Base-by-base conservation (phyloP, 2,113 vertebrate species). In the human region DNA sequence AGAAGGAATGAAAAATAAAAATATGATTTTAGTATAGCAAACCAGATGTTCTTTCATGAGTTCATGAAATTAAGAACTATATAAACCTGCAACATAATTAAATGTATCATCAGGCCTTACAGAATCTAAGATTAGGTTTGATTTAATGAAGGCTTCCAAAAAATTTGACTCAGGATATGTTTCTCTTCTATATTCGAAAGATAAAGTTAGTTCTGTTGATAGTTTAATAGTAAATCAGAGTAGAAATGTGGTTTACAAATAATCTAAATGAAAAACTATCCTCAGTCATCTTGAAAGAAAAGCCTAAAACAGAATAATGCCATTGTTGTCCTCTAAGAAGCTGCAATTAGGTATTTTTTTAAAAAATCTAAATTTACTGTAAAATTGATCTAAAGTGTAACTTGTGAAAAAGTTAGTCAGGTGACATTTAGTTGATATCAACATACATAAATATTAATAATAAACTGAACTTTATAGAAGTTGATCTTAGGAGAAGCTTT, bases 31-130 rank as follows among this genome's bases (percentile, higher is more conserved):
- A 84, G 23, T 59, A 66, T 27, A 90, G 48, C 27, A 94, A 94
- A 50, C 35, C 95, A 97, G 70, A 89, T 97, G 92, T 95, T 84
- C 38, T 85, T 97, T 88, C 76, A 59, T 40, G 16, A 88, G 32
- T 81, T 97, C 81, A 91, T 85, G 38, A 95, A 95, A 80, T 90
- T 85, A 94, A 96, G 80, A 96, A 94, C 8, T 35, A 57, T 45
- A 72, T 88, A 85, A 92, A 72, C 18, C 81, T 85, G 4, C 10
- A 85, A 17, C 66, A 22, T 88, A 90, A 92, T 92, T 97, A 94
- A 95, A 75, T 80, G 0, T 40, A 88, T 88, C 81, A 93, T 87
- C 57, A 82, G 32, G 3, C 3, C 48, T 64, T 81, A 96, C 1
- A 40, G 32, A 92, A 75, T 23, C 6, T 43, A 95, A 95, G 12